A percentile compares a stretch with the other conserved stretches of the same genome.
Evolutionary conservation across 2,797 vertebrate species (phyloP).

Genomic region (Limosa lapponica): DNA sequence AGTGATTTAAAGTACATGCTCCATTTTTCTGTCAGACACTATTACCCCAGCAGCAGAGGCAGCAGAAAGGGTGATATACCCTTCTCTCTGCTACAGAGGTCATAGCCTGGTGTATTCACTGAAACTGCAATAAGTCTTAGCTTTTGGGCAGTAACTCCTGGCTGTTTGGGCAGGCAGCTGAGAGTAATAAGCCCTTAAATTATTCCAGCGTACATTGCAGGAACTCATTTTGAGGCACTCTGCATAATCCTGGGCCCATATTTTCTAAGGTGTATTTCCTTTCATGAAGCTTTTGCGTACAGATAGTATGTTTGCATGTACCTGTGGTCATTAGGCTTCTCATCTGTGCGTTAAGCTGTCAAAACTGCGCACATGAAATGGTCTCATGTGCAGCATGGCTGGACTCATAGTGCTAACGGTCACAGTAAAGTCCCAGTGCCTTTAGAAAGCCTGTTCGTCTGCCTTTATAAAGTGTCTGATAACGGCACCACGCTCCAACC

Average conservation of each 20-base stretch:
- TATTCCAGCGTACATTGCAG: not conserved
- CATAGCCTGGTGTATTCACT: not conserved
- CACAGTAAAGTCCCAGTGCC: not conserved
- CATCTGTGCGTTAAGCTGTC: not conserved
- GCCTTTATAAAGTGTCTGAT: not conserved
- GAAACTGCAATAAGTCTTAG: not conserved
- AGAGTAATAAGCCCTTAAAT: constrained; percentile 48
- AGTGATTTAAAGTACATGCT: constrained; percentile 36
- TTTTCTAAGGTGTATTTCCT: not conserved
- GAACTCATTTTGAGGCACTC: not conserved
- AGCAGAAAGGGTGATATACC: constrained; percentile 31
- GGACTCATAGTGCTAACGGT: not conserved
- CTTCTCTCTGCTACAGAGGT: not conserved
- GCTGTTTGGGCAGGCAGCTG: not conserved
- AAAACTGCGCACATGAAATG: not conserved
- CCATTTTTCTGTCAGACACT: not conserved
- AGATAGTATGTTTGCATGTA: not conserved
- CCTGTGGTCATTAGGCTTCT: not conserved
- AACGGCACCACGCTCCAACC: accelerated
- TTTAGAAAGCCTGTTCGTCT: not conserved
- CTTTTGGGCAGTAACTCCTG: constrained; percentile 24
- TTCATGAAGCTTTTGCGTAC: not conserved
- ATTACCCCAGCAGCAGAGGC: not conserved
- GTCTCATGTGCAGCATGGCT: not conserved
- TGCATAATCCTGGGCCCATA: not conserved